Evolutionary conservation across 2,113 vertebrate genomes (phyloP).

Genomic region (Aphyosemion australe): DNA sequence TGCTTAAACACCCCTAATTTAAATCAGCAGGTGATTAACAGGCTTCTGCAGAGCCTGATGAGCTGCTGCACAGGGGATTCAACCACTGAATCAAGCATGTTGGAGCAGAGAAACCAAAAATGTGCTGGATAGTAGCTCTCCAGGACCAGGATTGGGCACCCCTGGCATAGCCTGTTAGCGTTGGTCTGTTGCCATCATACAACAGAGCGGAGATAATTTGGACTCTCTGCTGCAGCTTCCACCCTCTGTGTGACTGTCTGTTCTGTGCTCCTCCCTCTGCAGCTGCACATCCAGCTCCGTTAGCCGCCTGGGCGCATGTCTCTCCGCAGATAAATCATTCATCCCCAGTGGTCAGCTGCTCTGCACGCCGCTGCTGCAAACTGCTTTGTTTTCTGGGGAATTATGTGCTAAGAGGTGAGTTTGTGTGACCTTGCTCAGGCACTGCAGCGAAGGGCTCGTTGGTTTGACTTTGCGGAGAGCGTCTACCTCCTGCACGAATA

Average conservation of each 20-base stretch:
- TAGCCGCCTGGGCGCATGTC: constrained; percentile 24
- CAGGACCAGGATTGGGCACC: too few relatives aligned
- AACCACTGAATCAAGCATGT: too few relatives aligned
- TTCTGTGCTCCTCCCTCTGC: constrained; percentile 30
- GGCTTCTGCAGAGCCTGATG: too few relatives aligned
- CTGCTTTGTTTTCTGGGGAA: constrained; percentile 25
- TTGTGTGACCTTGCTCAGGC: constrained; percentile 51
- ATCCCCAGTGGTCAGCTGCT: constrained; percentile 22
- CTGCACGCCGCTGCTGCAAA: constrained; percentile 20
- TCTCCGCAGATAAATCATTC: constrained; percentile 59
- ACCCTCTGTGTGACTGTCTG: background rate
- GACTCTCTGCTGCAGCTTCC: constrained; percentile 3
- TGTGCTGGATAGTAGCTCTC: too few relatives aligned
- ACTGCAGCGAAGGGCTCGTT: constrained; percentile 25
- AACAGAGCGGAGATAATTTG: too few relatives aligned
- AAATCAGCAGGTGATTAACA: too few relatives aligned
- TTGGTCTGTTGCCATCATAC: too few relatives aligned
- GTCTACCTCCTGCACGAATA: constrained; percentile 11
- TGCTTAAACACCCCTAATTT: too few relatives aligned
- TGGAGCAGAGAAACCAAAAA: too few relatives aligned
- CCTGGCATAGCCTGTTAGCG: too few relatives aligned
- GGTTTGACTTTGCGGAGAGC: constrained; percentile 22
- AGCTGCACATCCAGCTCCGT: constrained; percentile 52
- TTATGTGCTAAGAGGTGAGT: constrained; percentile 3
- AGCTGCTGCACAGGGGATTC: too few relatives aligned